Percentiles rank a stretch among this genome's conserved stretches.
Conservation (phyloP, 92 coral and sea anemone species). For the Metridium senile region DNA sequence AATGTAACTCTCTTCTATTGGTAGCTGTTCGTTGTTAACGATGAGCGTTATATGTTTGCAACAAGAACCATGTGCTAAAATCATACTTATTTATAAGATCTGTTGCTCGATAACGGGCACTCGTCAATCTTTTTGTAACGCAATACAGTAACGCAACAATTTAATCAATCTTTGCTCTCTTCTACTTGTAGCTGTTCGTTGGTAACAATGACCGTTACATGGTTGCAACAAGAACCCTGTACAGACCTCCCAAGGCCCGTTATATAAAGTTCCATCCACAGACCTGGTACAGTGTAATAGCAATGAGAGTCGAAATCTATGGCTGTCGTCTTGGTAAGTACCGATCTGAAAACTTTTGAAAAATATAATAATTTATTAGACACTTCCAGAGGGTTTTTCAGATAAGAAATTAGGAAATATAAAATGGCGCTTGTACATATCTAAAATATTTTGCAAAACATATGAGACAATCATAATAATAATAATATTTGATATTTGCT, state of each 20-base stretch:
- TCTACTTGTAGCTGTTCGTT: slow-evolving; percentile 19
- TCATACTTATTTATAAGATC: too few relatives aligned
- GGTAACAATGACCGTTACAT: slow-evolving; percentile 36
- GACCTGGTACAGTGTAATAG: slow-evolving; percentile 42
- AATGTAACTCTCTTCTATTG: background rate
- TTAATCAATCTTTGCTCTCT: background rate
- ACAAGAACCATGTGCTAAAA: too few relatives aligned
- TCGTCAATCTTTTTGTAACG: background rate
- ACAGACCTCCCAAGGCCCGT: slow-evolving; percentile 42
- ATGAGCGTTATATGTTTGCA: slow-evolving; percentile 30
- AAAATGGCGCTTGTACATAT: too few relatives aligned
- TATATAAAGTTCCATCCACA: slow-evolving; percentile 37
- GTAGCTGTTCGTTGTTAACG: slow-evolving; percentile 39
- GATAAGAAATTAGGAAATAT: too few relatives aligned
- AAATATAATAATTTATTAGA: too few relatives aligned
- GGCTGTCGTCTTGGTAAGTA: slow-evolving; percentile 44
- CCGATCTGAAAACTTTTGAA: too few relatives aligned
- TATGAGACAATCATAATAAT: too few relatives aligned
- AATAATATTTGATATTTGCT: too few relatives aligned
- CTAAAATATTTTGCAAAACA: too few relatives aligned
- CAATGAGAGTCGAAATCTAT: slow-evolving; percentile 38
- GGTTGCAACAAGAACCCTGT: slow-evolving; percentile 36
- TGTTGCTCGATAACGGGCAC: too few relatives aligned
- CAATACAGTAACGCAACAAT: background rate
- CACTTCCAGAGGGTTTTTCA: too few relatives aligned